A percentile compares a stretch with the other conserved stretches of the same genome.
Evolutionary conservation across 2,113 vertebrate genomes (phyloP).

Genomic region (Antennarius striatus): DNA sequence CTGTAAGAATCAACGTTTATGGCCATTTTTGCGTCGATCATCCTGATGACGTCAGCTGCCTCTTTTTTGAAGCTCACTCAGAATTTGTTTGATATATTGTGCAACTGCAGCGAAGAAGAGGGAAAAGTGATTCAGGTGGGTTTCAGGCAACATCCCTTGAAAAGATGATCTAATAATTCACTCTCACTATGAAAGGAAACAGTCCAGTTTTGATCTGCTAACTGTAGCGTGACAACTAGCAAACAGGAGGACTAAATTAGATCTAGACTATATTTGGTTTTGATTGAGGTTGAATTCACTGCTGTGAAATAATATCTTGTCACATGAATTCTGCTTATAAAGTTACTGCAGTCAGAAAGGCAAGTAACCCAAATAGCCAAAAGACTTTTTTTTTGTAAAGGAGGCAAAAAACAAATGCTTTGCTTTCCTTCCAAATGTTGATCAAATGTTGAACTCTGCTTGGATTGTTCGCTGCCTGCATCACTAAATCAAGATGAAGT

Average conservation of each 20-base stretch:
- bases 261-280: conserved; percentile 8
- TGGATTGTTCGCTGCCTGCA: not conserved
- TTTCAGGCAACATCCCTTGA: conserved; percentile 25
- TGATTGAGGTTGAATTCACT: conserved; percentile 15
- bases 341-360: conserved; percentile 30
- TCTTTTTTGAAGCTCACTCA: conserved; percentile 24
- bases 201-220: conserved; percentile 36
- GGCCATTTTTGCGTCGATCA: conserved; percentile 1
- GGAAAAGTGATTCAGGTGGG: conserved; percentile 22
- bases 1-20: conserved; percentile 16
- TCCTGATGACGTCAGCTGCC: not conserved
- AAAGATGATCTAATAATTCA: conserved; percentile 8
- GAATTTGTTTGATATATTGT: conserved; percentile 16
- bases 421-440: conserved; percentile 19
- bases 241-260: conserved; percentile 13
- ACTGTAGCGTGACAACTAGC: conserved; percentile 3
- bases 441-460: conserved; percentile 32
- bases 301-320: conserved; percentile 2
- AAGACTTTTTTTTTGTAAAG: conserved; percentile 27
- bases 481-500: conserved; percentile 44
- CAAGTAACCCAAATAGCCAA: conserved; percentile 24
- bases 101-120: conserved; percentile 14
- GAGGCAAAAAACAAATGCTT: conserved; percentile 27
- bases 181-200: conserved; percentile 32
- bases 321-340: conserved; percentile 14